These are phyloP conservation scores for Paralvinella palmiformis DNA, from an alignment of 1,140 invertebrate genomes.

Conservation along the genomic window DNA sequence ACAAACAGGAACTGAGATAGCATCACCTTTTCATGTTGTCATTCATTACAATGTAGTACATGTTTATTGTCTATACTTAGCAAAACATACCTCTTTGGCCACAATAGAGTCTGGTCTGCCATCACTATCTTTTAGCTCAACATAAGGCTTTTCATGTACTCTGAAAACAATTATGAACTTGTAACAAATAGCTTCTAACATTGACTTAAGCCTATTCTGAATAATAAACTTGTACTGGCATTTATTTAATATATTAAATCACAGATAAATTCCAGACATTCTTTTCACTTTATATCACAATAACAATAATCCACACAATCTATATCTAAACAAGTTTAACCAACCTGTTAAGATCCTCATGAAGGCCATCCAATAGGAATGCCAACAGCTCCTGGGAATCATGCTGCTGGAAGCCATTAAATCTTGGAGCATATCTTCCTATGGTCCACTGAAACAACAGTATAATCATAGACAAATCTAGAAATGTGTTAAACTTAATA, in stretches of 20 bases:
- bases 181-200: too few species aligned
- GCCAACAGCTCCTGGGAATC: slow-evolving; percentile 83
- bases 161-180: slow-evolving; percentile 29
- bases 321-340: background rate
- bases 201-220: too few species aligned
- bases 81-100: slow-evolving; percentile 39
- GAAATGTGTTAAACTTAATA: too few species aligned
- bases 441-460: slow-evolving; percentile 63
- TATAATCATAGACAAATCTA: too few species aligned
- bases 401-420: slow-evolving; percentile 81
- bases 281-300: background rate
- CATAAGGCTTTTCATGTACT: slow-evolving; percentile 58
- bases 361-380: slow-evolving; percentile 79
- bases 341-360: slow-evolving; percentile 78
- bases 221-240: too few species aligned
- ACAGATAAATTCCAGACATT: background rate
- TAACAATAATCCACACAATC: background rate
- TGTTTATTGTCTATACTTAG: background rate
- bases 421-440: slow-evolving; percentile 72
- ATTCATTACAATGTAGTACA: too few species aligned
- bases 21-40: too few species aligned
- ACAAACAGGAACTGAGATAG: too few species aligned
- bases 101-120: slow-evolving; percentile 70
- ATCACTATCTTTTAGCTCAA: slow-evolving; percentile 69
- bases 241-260: too few species aligned